Evolutionary conservation across 2,888 invertebrate genomes (phyloP).

Genomic region (Cybosia mesomella): DNA sequence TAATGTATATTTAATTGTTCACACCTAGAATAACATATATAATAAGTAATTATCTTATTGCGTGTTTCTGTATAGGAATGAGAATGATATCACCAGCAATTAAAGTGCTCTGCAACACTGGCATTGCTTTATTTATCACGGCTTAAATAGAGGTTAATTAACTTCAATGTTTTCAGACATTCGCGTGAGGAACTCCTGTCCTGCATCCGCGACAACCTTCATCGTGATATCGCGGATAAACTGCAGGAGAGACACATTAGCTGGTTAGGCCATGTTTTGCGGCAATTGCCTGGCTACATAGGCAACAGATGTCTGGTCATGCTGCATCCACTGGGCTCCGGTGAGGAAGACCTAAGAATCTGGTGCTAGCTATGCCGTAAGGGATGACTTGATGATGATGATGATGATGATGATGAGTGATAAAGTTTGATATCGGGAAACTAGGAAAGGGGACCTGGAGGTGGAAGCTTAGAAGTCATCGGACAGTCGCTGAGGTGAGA

Average conservation of each 20-base stretch:
- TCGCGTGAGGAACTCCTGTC: background rate
- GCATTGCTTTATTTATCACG: slow-evolving; percentile 33
- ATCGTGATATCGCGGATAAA: background rate
- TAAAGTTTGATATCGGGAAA: too few species aligned
- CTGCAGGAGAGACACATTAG: background rate
- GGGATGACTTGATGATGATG: too few species aligned
- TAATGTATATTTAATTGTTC: slow-evolving; percentile 8
- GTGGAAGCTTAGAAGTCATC: too few species aligned
- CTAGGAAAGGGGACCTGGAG: too few species aligned
- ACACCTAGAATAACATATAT: background rate
- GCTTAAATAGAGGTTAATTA: slow-evolving; percentile 31
- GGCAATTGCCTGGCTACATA: too few species aligned
- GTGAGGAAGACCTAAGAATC: too few species aligned
- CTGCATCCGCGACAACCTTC: background rate
- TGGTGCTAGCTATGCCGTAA: too few species aligned
- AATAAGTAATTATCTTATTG: background rate
- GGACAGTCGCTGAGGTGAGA: too few species aligned
- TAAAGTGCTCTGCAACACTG: background rate
- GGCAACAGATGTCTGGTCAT: too few species aligned
- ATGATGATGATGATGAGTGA: too few species aligned
- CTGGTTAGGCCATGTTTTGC: too few species aligned
- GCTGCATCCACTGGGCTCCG: too few species aligned
- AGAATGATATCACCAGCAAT: slow-evolving; percentile 27
- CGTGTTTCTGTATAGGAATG: slow-evolving; percentile 20
- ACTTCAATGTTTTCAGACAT: slow-evolving; percentile 4